Conservation (phyloP, 2,113 vertebrate genomes). For the Pampusana beccarii region DNA sequence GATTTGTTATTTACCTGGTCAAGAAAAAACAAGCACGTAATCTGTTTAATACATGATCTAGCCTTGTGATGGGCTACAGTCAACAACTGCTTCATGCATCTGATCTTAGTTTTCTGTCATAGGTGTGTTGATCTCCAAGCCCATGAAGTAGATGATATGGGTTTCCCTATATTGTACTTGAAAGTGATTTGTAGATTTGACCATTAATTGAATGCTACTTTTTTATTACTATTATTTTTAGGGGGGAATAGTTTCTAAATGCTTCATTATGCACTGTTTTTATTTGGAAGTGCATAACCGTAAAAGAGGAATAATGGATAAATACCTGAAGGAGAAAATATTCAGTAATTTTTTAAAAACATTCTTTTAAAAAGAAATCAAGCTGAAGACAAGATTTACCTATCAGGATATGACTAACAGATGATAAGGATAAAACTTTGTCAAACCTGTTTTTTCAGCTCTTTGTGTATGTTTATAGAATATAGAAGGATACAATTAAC, state of each 20-base stretch:
- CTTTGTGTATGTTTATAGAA: neutral
- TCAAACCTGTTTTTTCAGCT: neutral
- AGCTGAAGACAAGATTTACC: neutral
- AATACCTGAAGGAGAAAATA: neutral
- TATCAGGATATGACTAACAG: neutral
- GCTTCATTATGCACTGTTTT: neutral
- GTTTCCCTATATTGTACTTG: neutral
- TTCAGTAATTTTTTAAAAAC: neutral
- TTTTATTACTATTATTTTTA: neutral
- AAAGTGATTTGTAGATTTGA: neutral
- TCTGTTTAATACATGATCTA: neutral
- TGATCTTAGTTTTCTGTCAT: neutral
- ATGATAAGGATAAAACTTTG: neutral
- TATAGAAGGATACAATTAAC: neutral
- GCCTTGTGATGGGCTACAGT: neutral
- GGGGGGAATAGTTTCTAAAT: neutral
- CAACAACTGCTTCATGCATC: neutral
- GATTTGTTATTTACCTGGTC: neutral
- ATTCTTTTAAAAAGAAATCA: neutral
- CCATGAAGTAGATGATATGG: fast-evolving
- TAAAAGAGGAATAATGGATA: neutral
- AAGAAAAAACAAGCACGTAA: neutral
- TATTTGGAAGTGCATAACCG: neutral
- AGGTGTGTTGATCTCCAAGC: neutral
- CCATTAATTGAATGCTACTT: neutral